Percentiles rank a stretch among this genome's conserved stretches.
These are phyloP conservation scores for Chalcis sispes DNA, from an alignment of 2,888 invertebrate genomes.

Conservation along the genomic window DNA sequence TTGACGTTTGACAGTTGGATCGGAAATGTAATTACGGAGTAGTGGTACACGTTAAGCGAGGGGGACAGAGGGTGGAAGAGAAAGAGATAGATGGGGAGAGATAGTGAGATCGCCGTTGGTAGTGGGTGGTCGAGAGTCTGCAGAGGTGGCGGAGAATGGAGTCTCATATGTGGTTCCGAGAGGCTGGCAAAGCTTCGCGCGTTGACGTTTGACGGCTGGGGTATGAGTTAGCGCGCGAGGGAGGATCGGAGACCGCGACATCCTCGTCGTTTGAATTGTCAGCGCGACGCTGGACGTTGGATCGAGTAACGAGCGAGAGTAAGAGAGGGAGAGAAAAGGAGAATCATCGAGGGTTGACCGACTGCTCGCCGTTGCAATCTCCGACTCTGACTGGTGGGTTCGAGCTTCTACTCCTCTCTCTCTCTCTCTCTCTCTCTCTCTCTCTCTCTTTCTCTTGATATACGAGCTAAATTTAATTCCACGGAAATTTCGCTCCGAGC, in stretches of 20 bases:
- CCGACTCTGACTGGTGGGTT: neutral
- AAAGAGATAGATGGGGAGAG: neutral
- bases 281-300: neutral
- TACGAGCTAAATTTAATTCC: conserved; percentile 35
- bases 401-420: neutral
- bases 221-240: neutral
- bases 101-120: neutral
- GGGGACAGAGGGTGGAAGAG: neutral
- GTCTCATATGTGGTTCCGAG: conserved; percentile 4
- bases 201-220: conserved; percentile 26
- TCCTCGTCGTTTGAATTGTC: conserved; percentile 34
- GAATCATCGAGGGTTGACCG: neutral
- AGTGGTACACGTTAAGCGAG: neutral
- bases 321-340: no score
- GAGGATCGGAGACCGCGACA: neutral
- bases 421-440: neutral
- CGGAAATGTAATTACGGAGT: conserved; percentile 21
- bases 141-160: conserved; percentile 11
- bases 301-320: conserved; percentile 11
- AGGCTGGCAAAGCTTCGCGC: neutral
- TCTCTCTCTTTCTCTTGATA: neutral
- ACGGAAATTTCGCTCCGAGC: conserved; percentile 15
- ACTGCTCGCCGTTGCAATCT: neutral
- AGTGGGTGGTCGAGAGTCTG: neutral
- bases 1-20: conserved; percentile 6